Percentiles rank a stretch among this genome's conserved stretches.
Conservation (phyloP, 2,888 invertebrate genomes). For the Phaedon cochleariae region DNA sequence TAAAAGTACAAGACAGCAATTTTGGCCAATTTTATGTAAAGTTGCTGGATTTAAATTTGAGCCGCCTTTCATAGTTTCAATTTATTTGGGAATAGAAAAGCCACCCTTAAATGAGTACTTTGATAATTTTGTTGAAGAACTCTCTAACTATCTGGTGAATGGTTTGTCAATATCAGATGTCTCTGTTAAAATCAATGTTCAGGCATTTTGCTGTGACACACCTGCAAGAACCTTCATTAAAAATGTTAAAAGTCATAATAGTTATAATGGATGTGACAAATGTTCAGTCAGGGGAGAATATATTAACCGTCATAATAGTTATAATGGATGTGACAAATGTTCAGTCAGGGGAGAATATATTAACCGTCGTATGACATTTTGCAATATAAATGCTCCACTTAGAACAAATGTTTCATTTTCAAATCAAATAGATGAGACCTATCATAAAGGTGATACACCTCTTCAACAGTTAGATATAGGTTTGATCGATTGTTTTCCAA, state of each 20-base stretch:
- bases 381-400: constrained; percentile 30
- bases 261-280: constrained; percentile 42
- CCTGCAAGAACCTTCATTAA: constrained; percentile 36
- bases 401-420: constrained; percentile 30
- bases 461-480: constrained; percentile 3
- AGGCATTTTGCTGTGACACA: constrained; percentile 37
- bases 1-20: constrained; percentile 26
- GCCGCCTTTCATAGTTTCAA: background rate
- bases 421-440: background rate
- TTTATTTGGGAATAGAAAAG: constrained; percentile 15
- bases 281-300: constrained; percentile 30
- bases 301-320: constrained; percentile 38
- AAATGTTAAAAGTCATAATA: constrained; percentile 38
- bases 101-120: constrained; percentile 37
- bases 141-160: constrained; percentile 15
- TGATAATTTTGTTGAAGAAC: constrained; percentile 30
- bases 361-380: constrained; percentile 39
- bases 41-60: constrained; percentile 21
- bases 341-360: constrained; percentile 22
- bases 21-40: constrained; percentile 23
- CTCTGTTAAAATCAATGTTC: constrained; percentile 16
- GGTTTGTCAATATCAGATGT: constrained; percentile 17
- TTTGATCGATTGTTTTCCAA: constrained; percentile 5
- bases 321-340: constrained; percentile 43
- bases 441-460: constrained; percentile 14